A percentile compares a stretch with the other conserved stretches of the same genome.
These are phyloP conservation scores for Argyresthia goedartella DNA, from an alignment of 2,888 invertebrate species.

Conservation along the genomic window DNA sequence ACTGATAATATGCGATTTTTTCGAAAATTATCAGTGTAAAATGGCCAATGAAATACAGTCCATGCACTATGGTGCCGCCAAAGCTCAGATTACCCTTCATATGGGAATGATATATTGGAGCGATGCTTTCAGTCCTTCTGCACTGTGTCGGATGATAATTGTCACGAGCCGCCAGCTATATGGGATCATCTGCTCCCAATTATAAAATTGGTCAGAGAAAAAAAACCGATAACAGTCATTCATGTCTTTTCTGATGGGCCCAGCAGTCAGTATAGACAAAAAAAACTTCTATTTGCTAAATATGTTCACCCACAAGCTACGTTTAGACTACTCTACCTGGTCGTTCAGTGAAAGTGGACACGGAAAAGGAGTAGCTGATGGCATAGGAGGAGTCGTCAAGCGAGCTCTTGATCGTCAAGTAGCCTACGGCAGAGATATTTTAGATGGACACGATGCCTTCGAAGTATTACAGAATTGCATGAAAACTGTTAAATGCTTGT, in stretches of 20 bases:
- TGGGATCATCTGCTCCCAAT: conserved; percentile 3
- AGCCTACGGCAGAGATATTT: conserved; percentile 10
- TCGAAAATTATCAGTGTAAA: conserved; percentile 13
- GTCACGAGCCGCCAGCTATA: conserved; percentile 1
- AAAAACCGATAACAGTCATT: conserved; percentile 4
- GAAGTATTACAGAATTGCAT: conserved; percentile 7
- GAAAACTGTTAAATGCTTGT: conserved; percentile 7
- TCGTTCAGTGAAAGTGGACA: conserved; percentile 13
- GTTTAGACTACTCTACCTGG: conserved; percentile 10
- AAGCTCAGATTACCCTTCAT: conserved; percentile 11
- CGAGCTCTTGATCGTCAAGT: conserved; percentile 5
- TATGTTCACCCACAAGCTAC: conserved; percentile 5
- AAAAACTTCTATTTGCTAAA: conserved; percentile 13
- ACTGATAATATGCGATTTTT: conserved; percentile 11
- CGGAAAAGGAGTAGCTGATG: conserved; percentile 13
- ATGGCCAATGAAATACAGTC: conserved; percentile 11
- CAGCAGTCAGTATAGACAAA: conserved; percentile 13
- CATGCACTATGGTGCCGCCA: conserved; percentile 13
- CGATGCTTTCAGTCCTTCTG: conserved; percentile 9
- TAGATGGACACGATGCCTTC: conserved; percentile 10
- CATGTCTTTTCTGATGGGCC: conserved; percentile 13
- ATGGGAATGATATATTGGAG: conserved; percentile 12
- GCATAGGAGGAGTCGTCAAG: conserved; percentile 10
- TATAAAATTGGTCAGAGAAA: neutral
- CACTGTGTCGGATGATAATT: conserved; percentile 4